Evolutionary conservation across 2,113 vertebrate species (phyloP).

Genomic region (Crotalus viridis): DNA sequence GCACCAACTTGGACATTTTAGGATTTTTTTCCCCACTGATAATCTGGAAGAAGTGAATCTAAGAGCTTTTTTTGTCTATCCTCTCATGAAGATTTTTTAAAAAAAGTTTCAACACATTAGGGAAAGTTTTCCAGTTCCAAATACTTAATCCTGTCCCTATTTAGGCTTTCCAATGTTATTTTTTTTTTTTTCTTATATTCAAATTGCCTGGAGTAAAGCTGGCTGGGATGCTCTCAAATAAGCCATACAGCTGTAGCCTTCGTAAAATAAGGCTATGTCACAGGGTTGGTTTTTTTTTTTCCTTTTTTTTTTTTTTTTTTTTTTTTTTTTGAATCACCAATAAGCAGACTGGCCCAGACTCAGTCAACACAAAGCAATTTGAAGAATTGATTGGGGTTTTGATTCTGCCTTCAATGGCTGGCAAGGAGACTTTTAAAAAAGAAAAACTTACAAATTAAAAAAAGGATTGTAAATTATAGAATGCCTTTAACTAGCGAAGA

Average conservation of each 20-base stretch:
- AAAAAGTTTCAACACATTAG: neutral
- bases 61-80: neutral
- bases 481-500: neutral
- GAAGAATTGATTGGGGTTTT: neutral
- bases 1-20: neutral
- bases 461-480: neutral
- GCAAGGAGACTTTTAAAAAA: neutral
- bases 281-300: neutral
- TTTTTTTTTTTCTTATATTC: neutral
- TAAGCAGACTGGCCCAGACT: neutral
- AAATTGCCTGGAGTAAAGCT: neutral
- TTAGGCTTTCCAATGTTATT: neutral
- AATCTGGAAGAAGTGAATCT: neutral
- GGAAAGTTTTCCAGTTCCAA: neutral
- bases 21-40: neutral
- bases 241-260: neutral
- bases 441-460: neutral
- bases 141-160: neutral
- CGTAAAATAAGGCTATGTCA: neutral
- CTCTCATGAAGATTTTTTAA: neutral
- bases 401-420: neutral
- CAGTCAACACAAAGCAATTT: neutral
- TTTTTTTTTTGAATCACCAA: neutral
- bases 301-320: neutral
- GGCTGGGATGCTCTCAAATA: neutral